A percentile compares a stretch with the other conserved stretches of the same genome.
phyloP scores from a whole-genome alignment of 2,113 vertebrate species.

The Phaethornis superciliosus region DNA sequence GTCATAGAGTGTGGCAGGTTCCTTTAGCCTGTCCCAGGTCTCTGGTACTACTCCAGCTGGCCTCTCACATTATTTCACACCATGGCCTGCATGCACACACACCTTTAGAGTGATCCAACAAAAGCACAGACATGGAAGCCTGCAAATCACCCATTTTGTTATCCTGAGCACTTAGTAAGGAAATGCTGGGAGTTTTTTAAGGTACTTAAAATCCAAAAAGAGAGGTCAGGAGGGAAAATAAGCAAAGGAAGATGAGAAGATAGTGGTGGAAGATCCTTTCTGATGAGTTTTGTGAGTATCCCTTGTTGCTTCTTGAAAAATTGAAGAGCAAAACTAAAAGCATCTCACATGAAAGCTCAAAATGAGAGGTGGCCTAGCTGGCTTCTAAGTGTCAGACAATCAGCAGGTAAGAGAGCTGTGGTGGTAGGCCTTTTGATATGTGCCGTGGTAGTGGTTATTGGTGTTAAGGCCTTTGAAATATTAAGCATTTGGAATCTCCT shows the following conservation, averaged over 20 bases:
- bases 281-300: neutral
- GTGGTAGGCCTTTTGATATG: neutral
- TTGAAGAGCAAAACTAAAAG: neutral
- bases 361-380: accelerated
- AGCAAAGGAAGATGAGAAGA: neutral
- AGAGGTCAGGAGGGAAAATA: neutral
- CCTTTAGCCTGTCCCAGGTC: neutral
- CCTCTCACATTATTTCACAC: neutral
- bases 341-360: neutral
- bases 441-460: neutral
- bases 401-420: neutral
- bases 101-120: neutral
- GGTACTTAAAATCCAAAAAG: neutral
- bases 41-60: neutral
- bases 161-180: neutral
- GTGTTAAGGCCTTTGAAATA: neutral
- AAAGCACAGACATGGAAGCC: neutral
- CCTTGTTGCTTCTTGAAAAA: neutral
- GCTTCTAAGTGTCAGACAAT: accelerated
- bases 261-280: neutral
- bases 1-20: neutral
- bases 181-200: too few relatives aligned
- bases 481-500: neutral
- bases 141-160: neutral
- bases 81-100: accelerated